phyloP scores from a whole-genome alignment of 2,888 invertebrate genomes.

The Coremacera marginata region DNA sequence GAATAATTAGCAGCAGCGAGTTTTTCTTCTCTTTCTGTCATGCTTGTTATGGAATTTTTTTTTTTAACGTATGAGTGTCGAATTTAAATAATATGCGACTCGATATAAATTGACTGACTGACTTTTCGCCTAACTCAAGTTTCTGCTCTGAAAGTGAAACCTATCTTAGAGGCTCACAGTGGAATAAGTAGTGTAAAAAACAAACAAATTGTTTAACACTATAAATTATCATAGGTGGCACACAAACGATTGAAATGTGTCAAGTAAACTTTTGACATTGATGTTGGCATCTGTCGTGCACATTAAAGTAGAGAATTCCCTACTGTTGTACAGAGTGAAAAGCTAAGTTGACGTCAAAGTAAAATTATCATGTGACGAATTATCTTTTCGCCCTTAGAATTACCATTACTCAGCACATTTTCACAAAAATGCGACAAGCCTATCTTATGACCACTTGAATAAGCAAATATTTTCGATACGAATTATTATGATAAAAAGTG shows the following conservation, averaged over 20 bases:
- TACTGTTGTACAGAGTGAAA: no score
- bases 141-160: slow-evolving; percentile 2
- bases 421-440: no score
- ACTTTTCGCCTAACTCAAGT: not conserved
- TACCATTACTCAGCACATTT: no score
- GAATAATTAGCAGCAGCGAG: slow-evolving; percentile 17
- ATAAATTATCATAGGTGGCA: not conserved
- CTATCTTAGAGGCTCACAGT: slow-evolving; percentile 9
- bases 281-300: no score
- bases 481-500: not conserved
- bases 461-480: not conserved
- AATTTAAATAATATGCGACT: slow-evolving; percentile 10
- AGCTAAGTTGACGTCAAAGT: no score
- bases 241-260: no score
- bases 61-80: slow-evolving; percentile 7
- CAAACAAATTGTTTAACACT: not conserved
- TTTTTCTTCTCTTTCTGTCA: not conserved
- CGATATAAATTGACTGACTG: slow-evolving; percentile 10
- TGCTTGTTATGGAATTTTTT: not conserved
- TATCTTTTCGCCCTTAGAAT: no score
- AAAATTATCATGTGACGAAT: no score
- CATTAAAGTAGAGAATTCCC: no score
- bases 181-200: not conserved
- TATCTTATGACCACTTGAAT: no score
- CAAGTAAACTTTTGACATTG: no score